These are phyloP conservation scores for Thalassophryne amazonica DNA, from an alignment of 2,797 vertebrate genomes.

Conservation along the genomic window DNA sequence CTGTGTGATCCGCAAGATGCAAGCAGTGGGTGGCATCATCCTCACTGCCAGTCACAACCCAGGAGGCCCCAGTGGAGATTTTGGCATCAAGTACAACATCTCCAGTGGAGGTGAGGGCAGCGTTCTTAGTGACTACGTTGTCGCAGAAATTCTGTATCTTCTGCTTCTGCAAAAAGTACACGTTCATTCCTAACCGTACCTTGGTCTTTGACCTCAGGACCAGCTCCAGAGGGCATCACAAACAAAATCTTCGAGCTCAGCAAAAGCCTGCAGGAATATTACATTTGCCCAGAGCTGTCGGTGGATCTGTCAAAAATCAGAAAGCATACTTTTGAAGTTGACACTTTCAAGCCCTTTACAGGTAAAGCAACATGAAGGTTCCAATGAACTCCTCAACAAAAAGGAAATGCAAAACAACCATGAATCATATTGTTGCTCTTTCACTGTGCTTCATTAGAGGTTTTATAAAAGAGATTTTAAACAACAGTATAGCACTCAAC, in stretches of 20 bases:
- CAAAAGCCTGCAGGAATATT: slow-evolving; percentile 92
- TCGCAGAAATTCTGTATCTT: neutral
- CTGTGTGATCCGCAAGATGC: slow-evolving; percentile 94
- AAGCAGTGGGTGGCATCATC: slow-evolving; percentile 96
- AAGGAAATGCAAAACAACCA: neutral
- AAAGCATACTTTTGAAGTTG: slow-evolving; percentile 95
- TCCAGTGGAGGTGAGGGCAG: slow-evolving; percentile 87
- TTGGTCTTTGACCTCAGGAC: slow-evolving; percentile 75
- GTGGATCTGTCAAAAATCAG: slow-evolving; percentile 89
- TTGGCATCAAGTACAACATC: slow-evolving; percentile 97
- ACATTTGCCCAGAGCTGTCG: slow-evolving; percentile 93
- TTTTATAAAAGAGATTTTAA: no score
- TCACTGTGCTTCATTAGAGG: no score
- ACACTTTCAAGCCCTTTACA: slow-evolving; percentile 93
- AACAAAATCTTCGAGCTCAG: slow-evolving; percentile 97
- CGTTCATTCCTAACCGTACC: neutral
- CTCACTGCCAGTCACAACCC: slow-evolving; percentile 98
- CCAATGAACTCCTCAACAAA: neutral
- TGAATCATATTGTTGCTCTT: no score
- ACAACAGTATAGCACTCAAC: no score
- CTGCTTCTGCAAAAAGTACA: no score
- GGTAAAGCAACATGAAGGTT: slow-evolving; percentile 64
- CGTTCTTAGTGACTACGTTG: neutral
- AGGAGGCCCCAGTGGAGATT: slow-evolving; percentile 92
- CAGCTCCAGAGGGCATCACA: slow-evolving; percentile 92